These are phyloP conservation scores for Tenualosa thibaudeaui DNA, from an alignment of 2,797 vertebrate genomes.

Conservation along the genomic window DNA sequence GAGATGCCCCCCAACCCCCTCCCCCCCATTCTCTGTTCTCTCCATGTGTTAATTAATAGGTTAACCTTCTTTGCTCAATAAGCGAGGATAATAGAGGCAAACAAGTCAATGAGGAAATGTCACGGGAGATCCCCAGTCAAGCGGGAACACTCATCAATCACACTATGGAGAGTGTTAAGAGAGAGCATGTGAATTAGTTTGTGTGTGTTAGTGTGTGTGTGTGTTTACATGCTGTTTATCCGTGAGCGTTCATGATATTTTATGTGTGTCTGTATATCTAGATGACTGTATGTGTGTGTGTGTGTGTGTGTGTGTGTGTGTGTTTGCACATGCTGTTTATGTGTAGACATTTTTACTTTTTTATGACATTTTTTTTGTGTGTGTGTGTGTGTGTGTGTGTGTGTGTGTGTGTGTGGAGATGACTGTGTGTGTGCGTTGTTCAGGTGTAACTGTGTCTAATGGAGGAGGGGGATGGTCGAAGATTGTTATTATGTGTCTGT, in stretches of 20 bases:
- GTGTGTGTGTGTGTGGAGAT: neutral
- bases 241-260: neutral
- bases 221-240: conserved; percentile 26
- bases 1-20: conserved; percentile 26
- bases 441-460: neutral
- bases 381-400: neutral
- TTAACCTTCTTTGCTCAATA: conserved; percentile 71
- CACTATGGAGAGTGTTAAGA: neutral
- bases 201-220: conserved; percentile 41
- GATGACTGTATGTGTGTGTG: conserved; percentile 31
- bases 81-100: conserved; percentile 73
- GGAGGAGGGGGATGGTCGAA: neutral
- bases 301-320: conserved; percentile 28
- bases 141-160: conserved; percentile 32
- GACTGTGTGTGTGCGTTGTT: neutral
- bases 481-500: neutral
- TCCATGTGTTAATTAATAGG: conserved; percentile 63
- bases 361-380: neutral
- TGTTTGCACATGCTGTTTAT: neutral
- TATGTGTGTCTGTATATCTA: conserved; percentile 27
- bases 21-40: conserved; percentile 26
- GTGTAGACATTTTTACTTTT: too few species aligned
- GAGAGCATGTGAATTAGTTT: neutral
- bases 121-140: conserved; percentile 40
- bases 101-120: conserved; percentile 76